phyloP scores from a whole-genome alignment of 2,888 invertebrate genomes.

The Andrena marginata region DNA sequence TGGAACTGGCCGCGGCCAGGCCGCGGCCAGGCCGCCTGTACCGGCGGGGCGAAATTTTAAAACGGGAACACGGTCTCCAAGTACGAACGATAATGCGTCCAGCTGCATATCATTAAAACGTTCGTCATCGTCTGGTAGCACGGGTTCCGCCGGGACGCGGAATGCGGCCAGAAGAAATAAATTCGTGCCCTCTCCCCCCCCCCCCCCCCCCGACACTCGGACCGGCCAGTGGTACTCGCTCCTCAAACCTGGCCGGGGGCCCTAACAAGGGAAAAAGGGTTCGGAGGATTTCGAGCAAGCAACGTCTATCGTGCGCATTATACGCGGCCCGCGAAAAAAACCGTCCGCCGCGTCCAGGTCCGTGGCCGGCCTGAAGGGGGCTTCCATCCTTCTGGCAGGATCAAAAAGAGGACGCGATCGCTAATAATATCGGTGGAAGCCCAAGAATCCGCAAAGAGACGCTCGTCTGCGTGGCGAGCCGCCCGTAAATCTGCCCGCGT shows the following conservation, averaged over 20 bases:
- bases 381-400: slow-evolving; percentile 69
- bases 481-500: slow-evolving; percentile 83
- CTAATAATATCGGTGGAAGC: slow-evolving; percentile 84
- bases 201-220: slow-evolving; percentile 25
- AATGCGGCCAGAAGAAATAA: slow-evolving; percentile 55
- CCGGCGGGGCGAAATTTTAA: slow-evolving; percentile 13
- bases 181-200: slow-evolving; percentile 41
- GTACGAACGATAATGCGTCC: slow-evolving; percentile 22
- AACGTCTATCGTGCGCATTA: slow-evolving; percentile 76
- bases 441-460: slow-evolving; percentile 82
- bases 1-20: neutral
- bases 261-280: slow-evolving; percentile 66
- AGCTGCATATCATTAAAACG: slow-evolving; percentile 50
- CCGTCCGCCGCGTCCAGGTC: slow-evolving; percentile 55
- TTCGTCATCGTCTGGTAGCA: slow-evolving; percentile 39
- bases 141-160: slow-evolving; percentile 23
- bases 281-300: slow-evolving; percentile 72
- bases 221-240: slow-evolving; percentile 38
- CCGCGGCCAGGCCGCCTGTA: neutral
- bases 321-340: slow-evolving; percentile 71
- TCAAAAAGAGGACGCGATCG: slow-evolving; percentile 83
- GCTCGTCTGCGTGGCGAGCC: slow-evolving; percentile 82
- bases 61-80: neutral
- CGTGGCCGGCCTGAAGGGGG: slow-evolving; percentile 46
- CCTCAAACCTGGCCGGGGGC: slow-evolving; percentile 37